phyloP scores from a whole-genome alignment of 2,888 invertebrate genomes.

The Gisinianus flammeolus region DNA sequence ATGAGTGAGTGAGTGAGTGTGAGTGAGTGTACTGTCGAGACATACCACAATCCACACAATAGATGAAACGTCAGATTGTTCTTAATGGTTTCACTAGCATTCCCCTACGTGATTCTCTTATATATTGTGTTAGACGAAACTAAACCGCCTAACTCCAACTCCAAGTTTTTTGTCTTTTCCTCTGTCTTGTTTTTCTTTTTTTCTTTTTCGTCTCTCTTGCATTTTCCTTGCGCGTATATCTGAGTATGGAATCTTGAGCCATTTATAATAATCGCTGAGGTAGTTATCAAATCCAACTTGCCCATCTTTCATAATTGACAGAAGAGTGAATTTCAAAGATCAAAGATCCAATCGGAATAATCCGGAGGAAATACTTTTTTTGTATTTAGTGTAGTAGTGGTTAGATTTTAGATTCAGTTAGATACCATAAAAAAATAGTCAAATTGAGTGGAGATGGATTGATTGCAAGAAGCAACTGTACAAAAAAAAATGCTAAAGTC shows the following conservation, averaged over 20 bases:
- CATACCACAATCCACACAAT: conserved; percentile 21
- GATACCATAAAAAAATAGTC: too few relatives aligned
- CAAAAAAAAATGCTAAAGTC: too few relatives aligned
- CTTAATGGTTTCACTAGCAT: conserved; percentile 28
- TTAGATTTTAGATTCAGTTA: too few relatives aligned
- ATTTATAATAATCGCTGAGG: conserved; percentile 28
- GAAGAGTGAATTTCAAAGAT: too few relatives aligned
- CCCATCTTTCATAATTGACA: too few relatives aligned
- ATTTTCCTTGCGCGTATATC: neutral
- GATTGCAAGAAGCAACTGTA: too few relatives aligned
- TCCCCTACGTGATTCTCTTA: neutral
- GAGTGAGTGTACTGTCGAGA: neutral
- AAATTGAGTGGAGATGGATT: too few relatives aligned
- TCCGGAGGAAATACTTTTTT: too few relatives aligned
- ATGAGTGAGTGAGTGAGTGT: neutral
- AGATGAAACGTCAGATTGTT: conserved; percentile 33
- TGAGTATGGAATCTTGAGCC: conserved; percentile 1
- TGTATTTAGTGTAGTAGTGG: too few relatives aligned
- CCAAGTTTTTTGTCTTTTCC: neutral
- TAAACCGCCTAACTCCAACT: neutral
- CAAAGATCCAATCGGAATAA: too few relatives aligned
- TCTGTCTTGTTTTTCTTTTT: conserved; percentile 5
- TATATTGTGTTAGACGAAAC: neutral
- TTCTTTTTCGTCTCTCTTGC: neutral
- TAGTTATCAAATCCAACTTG: conserved; percentile 18